A percentile compares a stretch with the other conserved stretches of the same genome.
Evolutionary conservation across 2,888 invertebrate genomes (phyloP).

Genomic region (Elysia crispata): DNA sequence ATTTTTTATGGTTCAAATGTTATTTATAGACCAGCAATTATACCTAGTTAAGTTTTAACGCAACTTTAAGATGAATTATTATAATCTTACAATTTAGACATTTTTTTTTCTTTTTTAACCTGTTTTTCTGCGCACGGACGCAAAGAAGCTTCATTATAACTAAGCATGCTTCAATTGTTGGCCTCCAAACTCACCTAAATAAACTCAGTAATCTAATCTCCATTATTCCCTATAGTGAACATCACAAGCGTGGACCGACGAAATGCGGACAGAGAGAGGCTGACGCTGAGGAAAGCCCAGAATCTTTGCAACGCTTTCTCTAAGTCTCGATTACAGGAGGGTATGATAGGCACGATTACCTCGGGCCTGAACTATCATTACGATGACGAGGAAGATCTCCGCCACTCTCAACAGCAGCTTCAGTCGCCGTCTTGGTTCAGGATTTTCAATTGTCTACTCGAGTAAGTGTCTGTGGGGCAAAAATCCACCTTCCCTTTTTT

Average conservation of each 20-base stretch:
- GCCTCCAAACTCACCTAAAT: no score
- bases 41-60: no score
- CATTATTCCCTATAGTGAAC: conserved; percentile 59
- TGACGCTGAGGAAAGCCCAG: conserved; percentile 57
- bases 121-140: no score
- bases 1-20: no score
- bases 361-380: conserved; percentile 24
- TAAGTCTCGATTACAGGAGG: conserved; percentile 53
- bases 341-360: conserved; percentile 21
- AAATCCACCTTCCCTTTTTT: no score
- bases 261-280: conserved; percentile 57
- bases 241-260: conserved; percentile 65
- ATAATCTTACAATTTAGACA: no score
- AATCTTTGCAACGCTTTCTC: conserved; percentile 59
- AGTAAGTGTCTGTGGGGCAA: neutral
- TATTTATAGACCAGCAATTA: no score
- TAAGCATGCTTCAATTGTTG: no score
- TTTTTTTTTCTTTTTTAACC: no score
- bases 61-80: no score
- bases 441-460: conserved; percentile 27
- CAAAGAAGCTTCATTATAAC: no score
- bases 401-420: neutral
- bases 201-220: no score
- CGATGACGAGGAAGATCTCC: neutral
- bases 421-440: conserved; percentile 26